Evolutionary conservation across 2,113 vertebrate genomes (phyloP).

Genomic region (Tautogolabrus adspersus): DNA sequence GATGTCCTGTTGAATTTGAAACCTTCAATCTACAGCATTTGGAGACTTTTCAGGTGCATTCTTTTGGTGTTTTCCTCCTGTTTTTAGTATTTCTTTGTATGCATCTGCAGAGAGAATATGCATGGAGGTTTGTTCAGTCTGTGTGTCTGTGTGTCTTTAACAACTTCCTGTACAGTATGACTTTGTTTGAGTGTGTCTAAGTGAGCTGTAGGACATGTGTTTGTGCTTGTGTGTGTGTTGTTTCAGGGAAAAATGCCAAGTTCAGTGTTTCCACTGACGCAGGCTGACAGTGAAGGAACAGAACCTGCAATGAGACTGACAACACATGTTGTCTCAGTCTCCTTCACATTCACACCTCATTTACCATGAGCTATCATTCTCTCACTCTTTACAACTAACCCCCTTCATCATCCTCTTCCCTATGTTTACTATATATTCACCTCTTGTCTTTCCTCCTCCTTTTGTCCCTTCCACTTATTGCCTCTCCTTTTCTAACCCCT

Average conservation of each 20-base stretch:
- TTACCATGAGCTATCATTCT: constrained; percentile 5
- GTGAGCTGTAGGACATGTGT: not conserved
- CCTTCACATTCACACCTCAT: constrained; percentile 7
- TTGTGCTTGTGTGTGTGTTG: not conserved
- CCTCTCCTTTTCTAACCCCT: constrained; percentile 2
- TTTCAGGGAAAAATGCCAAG: constrained; percentile 46
- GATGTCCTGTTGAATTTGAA: not conserved
- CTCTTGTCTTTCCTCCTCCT: constrained; percentile 2
- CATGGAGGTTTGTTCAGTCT: not conserved
- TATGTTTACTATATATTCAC: not conserved
- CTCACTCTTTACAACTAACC: not conserved
- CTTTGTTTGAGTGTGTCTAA: constrained; percentile 1
- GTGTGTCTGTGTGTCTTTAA: not conserved
- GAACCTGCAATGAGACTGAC: constrained; percentile 49
- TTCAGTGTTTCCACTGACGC: constrained; percentile 45
- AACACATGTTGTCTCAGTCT: constrained; percentile 27
- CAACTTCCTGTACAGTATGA: not conserved
- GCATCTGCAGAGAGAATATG: not conserved
- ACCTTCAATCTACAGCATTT: not conserved
- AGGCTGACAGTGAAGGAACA: constrained; percentile 52
- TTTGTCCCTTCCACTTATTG: constrained; percentile 15
- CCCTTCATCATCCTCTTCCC: not conserved
- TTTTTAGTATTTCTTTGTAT: not conserved
- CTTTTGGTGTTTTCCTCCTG: too few species aligned
- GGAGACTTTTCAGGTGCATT: not conserved